A percentile compares a stretch with the other conserved stretches of the same genome.
Evolutionary conservation across 2,113 vertebrate genomes (phyloP).

Genomic region (Phrynosoma blainvillii): DNA sequence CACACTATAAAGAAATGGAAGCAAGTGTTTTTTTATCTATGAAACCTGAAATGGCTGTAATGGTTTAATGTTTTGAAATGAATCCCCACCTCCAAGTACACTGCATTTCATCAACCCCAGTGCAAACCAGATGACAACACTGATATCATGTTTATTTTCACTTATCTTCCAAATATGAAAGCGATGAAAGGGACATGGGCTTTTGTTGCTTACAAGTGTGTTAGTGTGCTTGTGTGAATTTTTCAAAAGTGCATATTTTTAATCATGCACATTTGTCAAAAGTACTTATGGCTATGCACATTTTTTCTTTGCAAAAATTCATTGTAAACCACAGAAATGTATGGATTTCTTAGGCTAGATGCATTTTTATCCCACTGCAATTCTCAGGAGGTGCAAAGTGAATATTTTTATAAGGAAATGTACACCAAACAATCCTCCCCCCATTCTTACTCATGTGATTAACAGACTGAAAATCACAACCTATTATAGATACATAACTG

Average conservation of each 20-base stretch:
- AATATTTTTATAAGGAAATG: neutral
- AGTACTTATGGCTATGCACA: neutral
- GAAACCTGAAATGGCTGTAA: conserved; percentile 5
- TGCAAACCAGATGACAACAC: neutral
- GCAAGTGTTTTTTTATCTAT: conserved; percentile 19
- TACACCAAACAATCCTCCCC: neutral
- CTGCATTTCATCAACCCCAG: neutral
- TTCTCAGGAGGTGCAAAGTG: neutral
- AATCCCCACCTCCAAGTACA: neutral
- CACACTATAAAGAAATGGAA: conserved; percentile 5
- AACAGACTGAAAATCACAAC: neutral
- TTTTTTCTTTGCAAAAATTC: neutral
- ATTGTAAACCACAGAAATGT: neutral
- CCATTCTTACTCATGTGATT: neutral
- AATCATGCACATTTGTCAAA: neutral
- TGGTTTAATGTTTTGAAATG: neutral
- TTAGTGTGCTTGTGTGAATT: neutral
- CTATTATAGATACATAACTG: neutral
- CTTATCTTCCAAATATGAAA: neutral
- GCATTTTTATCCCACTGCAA: neutral
- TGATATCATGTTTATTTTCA: neutral
- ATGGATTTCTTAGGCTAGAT: neutral
- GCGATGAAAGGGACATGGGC: neutral
- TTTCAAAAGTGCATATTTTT: neutral
- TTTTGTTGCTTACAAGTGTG: neutral